Conservation (phyloP, 2,797 vertebrate species). For the Lates japonicus region DNA sequence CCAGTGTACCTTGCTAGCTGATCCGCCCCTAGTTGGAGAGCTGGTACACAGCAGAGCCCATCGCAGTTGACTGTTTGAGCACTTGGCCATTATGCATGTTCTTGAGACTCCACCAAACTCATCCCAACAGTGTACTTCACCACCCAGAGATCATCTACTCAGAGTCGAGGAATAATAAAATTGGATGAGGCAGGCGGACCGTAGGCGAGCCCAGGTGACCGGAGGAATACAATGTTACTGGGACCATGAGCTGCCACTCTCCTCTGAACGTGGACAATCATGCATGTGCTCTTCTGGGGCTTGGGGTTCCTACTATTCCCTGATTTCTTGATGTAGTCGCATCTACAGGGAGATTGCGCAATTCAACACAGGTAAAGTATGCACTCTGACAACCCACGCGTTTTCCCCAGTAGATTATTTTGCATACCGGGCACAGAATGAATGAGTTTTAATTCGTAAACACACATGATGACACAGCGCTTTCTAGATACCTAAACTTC, state of each 20-base stretch:
- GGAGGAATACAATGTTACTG: constrained; percentile 77
- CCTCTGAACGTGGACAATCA: constrained; percentile 88
- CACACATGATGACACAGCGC: no score
- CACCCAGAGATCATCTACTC: constrained; percentile 76
- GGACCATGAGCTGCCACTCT: constrained; percentile 78
- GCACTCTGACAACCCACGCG: constrained; percentile 41
- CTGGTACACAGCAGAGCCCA: constrained; percentile 70
- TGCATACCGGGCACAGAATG: constrained; percentile 76
- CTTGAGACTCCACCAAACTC: no score
- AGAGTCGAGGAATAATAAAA: constrained; percentile 78
- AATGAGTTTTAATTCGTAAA: constrained; percentile 83
- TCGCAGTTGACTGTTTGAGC: constrained; percentile 71
- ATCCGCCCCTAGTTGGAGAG: constrained; percentile 81
- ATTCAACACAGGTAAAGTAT: constrained; percentile 91
- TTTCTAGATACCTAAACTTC: constrained; percentile 52
- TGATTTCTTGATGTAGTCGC: constrained; percentile 86
- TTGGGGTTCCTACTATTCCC: constrained; percentile 89
- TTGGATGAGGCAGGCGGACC: constrained; percentile 84
- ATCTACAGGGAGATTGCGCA: constrained; percentile 86
- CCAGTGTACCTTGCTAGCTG: constrained; percentile 75
- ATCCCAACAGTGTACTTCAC: constrained; percentile 80
- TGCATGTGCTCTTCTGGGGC: constrained; percentile 93
- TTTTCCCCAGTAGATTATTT: no score
- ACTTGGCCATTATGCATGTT: constrained; percentile 88
- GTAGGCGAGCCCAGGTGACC: constrained; percentile 72